Conservation (phyloP, 2,797 vertebrate genomes). For the Carduelis carduelis region DNA sequence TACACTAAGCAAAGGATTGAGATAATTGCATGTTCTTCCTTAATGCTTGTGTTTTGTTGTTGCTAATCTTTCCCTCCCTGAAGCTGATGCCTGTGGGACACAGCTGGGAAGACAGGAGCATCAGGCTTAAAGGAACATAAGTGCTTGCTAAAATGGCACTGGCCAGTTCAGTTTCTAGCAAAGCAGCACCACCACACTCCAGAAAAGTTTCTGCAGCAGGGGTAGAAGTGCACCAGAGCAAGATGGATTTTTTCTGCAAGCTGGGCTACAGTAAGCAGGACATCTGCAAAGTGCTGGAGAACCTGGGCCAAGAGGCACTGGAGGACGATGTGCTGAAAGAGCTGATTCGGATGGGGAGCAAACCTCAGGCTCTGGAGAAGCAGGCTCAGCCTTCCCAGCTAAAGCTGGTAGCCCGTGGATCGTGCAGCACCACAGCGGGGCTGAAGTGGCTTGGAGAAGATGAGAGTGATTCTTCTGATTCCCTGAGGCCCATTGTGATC, state of each 20-base stretch:
- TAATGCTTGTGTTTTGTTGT: background rate
- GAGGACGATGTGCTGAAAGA: conserved; percentile 91
- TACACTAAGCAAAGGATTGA: background rate
- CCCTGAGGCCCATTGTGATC: conserved; percentile 86
- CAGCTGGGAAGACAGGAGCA: background rate
- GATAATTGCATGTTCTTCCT: background rate
- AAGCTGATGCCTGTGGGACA: background rate
- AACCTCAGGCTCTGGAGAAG: conserved; percentile 12
- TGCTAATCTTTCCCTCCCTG: background rate
- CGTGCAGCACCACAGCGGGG: background rate
- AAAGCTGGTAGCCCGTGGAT: conserved; percentile 81
- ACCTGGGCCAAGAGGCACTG: conserved; percentile 80
- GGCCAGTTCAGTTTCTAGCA: background rate
- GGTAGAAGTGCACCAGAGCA: conserved; percentile 77
- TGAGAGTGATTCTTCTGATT: background rate
- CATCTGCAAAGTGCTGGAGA: conserved; percentile 84
- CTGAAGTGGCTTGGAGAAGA: conserved; percentile 23
- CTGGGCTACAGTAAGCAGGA: conserved; percentile 83
- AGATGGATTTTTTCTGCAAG: conserved; percentile 89
- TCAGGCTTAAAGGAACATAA: background rate
- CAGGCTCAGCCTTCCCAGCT: conserved; percentile 9
- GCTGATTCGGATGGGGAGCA: conserved; percentile 85
- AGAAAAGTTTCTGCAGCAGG: background rate
- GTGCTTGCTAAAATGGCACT: background rate
- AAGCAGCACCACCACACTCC: background rate